These are phyloP conservation scores for Sebastes cheni DNA, from an alignment of 2,797 vertebrate species.

Conservation along the genomic window DNA sequence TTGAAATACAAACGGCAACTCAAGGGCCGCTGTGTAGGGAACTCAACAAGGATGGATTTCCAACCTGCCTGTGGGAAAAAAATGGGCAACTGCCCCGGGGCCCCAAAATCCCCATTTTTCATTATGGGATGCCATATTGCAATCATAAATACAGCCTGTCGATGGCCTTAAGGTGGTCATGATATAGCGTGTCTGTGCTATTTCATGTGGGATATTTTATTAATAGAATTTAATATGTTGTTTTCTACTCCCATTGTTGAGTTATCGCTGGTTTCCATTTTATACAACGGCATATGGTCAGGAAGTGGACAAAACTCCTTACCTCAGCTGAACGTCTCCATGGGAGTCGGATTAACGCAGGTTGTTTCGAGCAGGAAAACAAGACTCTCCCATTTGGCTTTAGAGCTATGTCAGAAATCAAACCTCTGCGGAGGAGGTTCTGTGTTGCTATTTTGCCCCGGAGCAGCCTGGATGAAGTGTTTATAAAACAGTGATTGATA, in stretches of 20 bases:
- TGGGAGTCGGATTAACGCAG: constrained; percentile 28
- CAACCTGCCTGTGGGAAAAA: not conserved
- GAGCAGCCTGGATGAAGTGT: constrained; percentile 47
- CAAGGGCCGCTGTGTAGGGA: not conserved
- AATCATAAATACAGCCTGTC: not conserved
- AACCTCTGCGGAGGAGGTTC: constrained; percentile 28
- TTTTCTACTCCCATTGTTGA: not conserved
- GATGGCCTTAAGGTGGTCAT: not conserved
- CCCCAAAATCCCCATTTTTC: not conserved
- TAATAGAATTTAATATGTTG: not conserved
- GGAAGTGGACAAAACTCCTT: constrained; percentile 1
- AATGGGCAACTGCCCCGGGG: not conserved
- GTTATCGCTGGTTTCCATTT: not conserved
- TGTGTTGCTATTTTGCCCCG: constrained; percentile 23
- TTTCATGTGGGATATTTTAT: not conserved
- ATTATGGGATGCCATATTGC: not conserved
- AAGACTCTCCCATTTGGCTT: constrained; percentile 19
- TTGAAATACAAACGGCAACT: not conserved
- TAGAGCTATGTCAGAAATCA: constrained; percentile 50
- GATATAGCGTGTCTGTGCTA: not conserved
- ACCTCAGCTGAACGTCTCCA: constrained; percentile 10
- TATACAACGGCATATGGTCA: constrained; percentile 16
- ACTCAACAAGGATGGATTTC: not conserved
- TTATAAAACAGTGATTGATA: constrained; percentile 49
- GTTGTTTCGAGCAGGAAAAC: constrained; percentile 46